Percentiles rank a stretch among this genome's conserved stretches.
Conservation (phyloP, 1,140 invertebrate species). For the Papilio polyxenes region DNA sequence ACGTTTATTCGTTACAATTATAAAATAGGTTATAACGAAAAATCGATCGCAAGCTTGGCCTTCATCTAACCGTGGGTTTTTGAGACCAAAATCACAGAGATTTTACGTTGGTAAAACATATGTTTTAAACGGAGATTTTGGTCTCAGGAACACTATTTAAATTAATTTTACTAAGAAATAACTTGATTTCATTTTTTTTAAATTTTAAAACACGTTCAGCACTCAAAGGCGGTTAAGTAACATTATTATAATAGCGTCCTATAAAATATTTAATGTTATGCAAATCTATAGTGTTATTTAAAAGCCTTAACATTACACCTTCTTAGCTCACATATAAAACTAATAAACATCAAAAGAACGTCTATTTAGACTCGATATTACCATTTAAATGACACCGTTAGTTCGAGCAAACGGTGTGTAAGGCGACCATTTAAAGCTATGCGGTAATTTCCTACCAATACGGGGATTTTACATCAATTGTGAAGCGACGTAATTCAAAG, state of each 20-base stretch:
- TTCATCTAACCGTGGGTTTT: too few relatives aligned
- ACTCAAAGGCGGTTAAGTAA: not conserved
- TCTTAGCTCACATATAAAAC: constrained; percentile 22
- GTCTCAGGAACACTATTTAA: too few relatives aligned
- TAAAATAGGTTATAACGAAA: not conserved
- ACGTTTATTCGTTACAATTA: not conserved
- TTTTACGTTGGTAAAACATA: too few relatives aligned
- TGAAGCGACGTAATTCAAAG: constrained; percentile 5
- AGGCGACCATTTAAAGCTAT: constrained; percentile 16
- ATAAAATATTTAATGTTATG: not conserved
- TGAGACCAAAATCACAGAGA: too few relatives aligned
- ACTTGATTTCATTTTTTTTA: not conserved
- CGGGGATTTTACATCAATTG: not conserved
- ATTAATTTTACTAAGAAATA: too few relatives aligned
- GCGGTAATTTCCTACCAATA: constrained; percentile 27
- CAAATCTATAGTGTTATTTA: constrained; percentile 6
- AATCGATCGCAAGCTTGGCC: not conserved
- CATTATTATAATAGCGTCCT: not conserved
- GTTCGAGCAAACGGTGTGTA: not conserved
- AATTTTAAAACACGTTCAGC: not conserved
- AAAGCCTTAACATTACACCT: not conserved
- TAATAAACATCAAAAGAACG: constrained; percentile 23
- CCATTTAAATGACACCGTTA: constrained; percentile 34
- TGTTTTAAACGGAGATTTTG: too few relatives aligned
- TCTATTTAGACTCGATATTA: constrained; percentile 32